Conservation (phyloP, 2,888 invertebrate genomes). For the Neria commutata region DNA sequence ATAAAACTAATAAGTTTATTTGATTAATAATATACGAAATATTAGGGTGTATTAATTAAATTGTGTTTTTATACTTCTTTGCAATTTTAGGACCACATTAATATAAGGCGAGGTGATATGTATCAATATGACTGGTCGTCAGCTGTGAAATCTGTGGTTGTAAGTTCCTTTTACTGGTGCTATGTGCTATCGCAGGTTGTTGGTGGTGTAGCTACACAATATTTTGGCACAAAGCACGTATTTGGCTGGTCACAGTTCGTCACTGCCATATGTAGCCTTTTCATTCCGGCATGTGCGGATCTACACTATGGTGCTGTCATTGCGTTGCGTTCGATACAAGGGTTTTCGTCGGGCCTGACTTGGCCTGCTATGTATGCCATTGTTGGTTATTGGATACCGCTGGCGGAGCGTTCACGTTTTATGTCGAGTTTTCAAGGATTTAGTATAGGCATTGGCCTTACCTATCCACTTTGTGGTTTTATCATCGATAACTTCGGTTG, state of each 20-base stretch:
- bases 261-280: constrained; percentile 72
- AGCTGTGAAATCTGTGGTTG: constrained; percentile 69
- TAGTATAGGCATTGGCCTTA: constrained; percentile 75
- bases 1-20: too few species aligned
- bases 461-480: constrained; percentile 74
- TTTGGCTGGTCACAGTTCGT: constrained; percentile 73
- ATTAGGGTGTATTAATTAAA: too few species aligned
- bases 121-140: constrained; percentile 69
- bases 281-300: constrained; percentile 70
- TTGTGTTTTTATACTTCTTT: too few species aligned
- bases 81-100: constrained; percentile 23
- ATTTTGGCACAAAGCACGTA: constrained; percentile 73
- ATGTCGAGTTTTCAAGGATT: constrained; percentile 80
- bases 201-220: constrained; percentile 73
- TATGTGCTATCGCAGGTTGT: constrained; percentile 74
- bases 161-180: constrained; percentile 76
- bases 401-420: constrained; percentile 73
- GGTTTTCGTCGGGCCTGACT: constrained; percentile 73
- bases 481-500: constrained; percentile 73
- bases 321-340: constrained; percentile 70
- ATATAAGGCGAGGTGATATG: too few species aligned
- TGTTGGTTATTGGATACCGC: constrained; percentile 75
- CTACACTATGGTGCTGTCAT: constrained; percentile 69
- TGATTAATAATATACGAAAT: too few species aligned
- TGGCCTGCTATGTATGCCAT: constrained; percentile 80